phyloP scores from a whole-genome alignment of 2,797 vertebrate species.

The Sardinella longiceps region DNA sequence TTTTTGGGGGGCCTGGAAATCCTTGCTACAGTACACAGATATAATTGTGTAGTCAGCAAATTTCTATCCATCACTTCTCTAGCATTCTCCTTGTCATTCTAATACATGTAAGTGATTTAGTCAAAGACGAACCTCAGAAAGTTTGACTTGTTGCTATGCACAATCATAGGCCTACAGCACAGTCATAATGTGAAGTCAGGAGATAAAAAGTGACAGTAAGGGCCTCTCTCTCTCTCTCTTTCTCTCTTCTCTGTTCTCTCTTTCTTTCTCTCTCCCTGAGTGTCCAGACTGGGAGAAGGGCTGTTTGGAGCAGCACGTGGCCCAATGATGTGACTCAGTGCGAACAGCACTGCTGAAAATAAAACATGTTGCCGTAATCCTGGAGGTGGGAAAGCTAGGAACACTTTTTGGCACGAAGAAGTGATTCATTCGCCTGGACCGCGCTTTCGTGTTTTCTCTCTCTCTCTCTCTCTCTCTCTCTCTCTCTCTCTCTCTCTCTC shows the following conservation, averaged over 20 bases:
- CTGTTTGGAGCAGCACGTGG: slow-evolving; percentile 77
- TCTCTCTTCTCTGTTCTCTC: slow-evolving; percentile 49
- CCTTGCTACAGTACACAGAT: too few species aligned
- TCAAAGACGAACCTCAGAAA: not conserved
- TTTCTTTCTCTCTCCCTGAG: slow-evolving; percentile 52
- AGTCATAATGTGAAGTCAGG: too few species aligned
- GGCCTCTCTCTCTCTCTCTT: slow-evolving; percentile 6
- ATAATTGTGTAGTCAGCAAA: too few species aligned
- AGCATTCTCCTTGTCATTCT: not conserved
- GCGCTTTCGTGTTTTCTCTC: slow-evolving; percentile 58
- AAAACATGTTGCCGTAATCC: slow-evolving; percentile 86
- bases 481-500: not conserved
- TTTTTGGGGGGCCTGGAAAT: too few species aligned
- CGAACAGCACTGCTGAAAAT: slow-evolving; percentile 83
- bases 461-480: slow-evolving; percentile 38
- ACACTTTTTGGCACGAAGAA: slow-evolving; percentile 80
- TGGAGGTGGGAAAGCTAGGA: slow-evolving; percentile 77
- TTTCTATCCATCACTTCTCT: too few species aligned
- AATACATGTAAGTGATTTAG: not conserved
- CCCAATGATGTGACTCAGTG: slow-evolving; percentile 78
- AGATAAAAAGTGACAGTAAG: not conserved
- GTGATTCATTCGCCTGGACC: slow-evolving; percentile 79
- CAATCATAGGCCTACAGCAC: too few species aligned
- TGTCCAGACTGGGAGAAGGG: slow-evolving; percentile 63
- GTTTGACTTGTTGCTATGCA: too few species aligned